Evolutionary conservation across 2,113 vertebrate genomes (phyloP).

Genomic region (Eptesicus fuscus): DNA sequence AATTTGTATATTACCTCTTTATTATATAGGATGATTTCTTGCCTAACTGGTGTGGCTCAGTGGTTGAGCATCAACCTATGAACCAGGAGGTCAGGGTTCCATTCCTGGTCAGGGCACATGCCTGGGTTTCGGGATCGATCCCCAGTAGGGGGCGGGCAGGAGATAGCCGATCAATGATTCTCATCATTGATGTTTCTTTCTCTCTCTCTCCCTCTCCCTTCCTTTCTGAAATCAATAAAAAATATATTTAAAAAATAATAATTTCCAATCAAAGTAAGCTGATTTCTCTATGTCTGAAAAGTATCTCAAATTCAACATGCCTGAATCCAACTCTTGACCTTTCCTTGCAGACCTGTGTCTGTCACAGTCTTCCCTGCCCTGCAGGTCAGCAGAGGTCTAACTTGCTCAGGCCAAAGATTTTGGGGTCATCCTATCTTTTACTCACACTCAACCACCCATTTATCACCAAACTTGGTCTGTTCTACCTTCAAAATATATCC

Average conservation of each 20-base stretch:
- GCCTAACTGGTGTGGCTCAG: no score
- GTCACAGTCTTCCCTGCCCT: background rate
- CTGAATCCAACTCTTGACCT: background rate
- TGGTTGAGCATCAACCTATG: no score
- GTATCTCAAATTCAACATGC: background rate
- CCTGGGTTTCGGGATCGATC: no score
- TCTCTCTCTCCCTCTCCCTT: no score
- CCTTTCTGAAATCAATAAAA: background rate
- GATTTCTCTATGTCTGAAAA: background rate
- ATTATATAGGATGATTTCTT: no score
- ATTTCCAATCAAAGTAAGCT: background rate
- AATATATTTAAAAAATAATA: background rate
- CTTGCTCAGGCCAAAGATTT: background rate
- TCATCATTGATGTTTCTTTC: no score
- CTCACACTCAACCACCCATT: background rate
- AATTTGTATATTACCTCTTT: no score
- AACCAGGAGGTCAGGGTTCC: no score
- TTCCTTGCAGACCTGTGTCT: background rate
- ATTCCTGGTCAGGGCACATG: no score
- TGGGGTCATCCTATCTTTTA: background rate
- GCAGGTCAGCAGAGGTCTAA: background rate
- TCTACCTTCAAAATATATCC: background rate
- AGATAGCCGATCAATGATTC: no score
- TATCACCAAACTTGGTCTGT: background rate
- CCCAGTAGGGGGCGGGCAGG: no score